Evolutionary conservation across 2,888 invertebrate species (phyloP), one percentile per base, ranked within the genome.

Genomic region (Serripes groenlandicus): DNA sequence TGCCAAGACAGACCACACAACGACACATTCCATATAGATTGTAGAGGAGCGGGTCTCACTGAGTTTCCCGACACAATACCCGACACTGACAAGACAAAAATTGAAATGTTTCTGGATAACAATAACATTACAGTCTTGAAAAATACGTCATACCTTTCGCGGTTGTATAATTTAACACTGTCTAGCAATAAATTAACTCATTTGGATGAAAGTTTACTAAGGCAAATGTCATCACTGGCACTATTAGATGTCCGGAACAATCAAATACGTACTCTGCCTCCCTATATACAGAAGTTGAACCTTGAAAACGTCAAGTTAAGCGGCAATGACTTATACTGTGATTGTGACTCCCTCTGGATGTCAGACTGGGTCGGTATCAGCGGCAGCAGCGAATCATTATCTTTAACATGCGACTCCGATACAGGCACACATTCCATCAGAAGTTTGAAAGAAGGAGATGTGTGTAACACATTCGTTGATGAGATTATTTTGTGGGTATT

Each of bases 331-430:
- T 37, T 88, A 9, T 35, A 72, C 21, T 89, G 89, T 80, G 80
- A 83, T 23, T 89, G 89, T 70, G 79, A 86, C 52, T 86, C 85
- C 49, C 73, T 84, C 5, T 89, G 89, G 89, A 70, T 88, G 52
- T 35, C 78, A 1, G 84, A 86, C 3, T 89, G 89, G 89, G 68
- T 88, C 3, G 54, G 74, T 3, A 32, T 87, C 3, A 78, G 78
- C 26, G 62, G 58, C 54, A 60, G 64, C n/a, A 66, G 56, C 5
- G 78, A 75, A 0, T 78, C 83, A 3, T 66, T 37, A 7, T 23
- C 70, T 9, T 35, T 76, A 0, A 86, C 78, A 15, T 81, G 82
- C 52, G 72, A 82, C 7, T 74, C 75, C 3, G 34, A 80, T 3
- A 42, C 52, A 11, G 78, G 81, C 4, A 1, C 11, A 0, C 75